Evolutionary conservation across 2,888 invertebrate genomes (phyloP).

Genomic region (Dolomedes plantarius): DNA sequence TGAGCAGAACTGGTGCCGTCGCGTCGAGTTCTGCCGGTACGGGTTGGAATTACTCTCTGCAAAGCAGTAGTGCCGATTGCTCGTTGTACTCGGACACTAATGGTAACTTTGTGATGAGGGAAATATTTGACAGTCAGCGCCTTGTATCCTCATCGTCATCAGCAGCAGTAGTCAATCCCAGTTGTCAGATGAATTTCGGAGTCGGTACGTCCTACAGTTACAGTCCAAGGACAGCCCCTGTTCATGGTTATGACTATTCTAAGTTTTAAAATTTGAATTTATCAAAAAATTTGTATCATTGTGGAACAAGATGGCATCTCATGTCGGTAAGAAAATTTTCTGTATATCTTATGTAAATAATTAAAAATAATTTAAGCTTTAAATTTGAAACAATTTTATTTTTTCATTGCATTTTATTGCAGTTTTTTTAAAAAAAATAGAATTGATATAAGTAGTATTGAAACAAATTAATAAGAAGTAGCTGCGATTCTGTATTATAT

Average conservation of each 20-base stretch:
- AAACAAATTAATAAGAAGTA: no score
- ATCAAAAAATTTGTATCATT: constrained; percentile 4
- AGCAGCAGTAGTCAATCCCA: constrained; percentile 46
- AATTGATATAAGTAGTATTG: no score
- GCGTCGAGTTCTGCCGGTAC: constrained; percentile 39
- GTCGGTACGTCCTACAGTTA: constrained; percentile 40
- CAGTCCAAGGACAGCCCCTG: constrained; percentile 61
- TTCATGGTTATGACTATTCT: constrained; percentile 66
- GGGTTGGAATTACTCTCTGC: constrained; percentile 75
- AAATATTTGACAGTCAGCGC: constrained; percentile 68
- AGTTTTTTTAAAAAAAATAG: no score
- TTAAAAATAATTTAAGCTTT: neutral
- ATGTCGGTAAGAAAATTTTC: constrained; percentile 50
- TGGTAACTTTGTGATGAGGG: constrained; percentile 61
- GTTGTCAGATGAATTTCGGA: constrained; percentile 69
- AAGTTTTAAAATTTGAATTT: constrained; percentile 43
- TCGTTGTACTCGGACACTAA: constrained; percentile 55
- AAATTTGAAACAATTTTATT: no score
- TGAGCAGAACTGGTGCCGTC: constrained; percentile 38
- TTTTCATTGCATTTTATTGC: no score
- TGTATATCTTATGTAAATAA: neutral
- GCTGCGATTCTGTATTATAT: no score
- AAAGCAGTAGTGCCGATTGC: constrained; percentile 64
- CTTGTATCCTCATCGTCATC: constrained; percentile 51
- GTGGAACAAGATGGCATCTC: constrained; percentile 31